phyloP scores from a whole-genome alignment of 2,888 invertebrate species.

The Antitype chi region DNA sequence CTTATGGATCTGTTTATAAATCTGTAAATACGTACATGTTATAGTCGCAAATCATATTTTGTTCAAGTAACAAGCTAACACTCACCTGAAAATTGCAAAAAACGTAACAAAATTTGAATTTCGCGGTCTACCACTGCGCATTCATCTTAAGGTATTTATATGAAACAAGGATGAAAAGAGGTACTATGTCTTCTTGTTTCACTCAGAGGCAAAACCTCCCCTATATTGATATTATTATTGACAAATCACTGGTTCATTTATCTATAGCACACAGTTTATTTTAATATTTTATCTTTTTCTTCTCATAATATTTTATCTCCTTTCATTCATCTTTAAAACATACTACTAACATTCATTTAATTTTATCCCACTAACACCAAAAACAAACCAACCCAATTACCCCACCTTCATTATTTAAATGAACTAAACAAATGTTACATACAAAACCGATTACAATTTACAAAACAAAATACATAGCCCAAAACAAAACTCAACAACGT shows the following conservation, averaged over 20 bases:
- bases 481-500: conserved; percentile 58
- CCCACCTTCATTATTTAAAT: conserved; percentile 50
- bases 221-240: too few relatives aligned
- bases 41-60: too few relatives aligned
- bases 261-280: background rate
- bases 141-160: too few relatives aligned
- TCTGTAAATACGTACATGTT: too few relatives aligned
- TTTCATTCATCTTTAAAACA: background rate
- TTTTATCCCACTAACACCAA: conserved; percentile 8
- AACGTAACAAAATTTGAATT: too few relatives aligned
- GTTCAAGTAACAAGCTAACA: too few relatives aligned
- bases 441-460: conserved; percentile 62
- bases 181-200: background rate
- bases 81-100: too few relatives aligned
- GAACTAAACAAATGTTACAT: conserved; percentile 54
- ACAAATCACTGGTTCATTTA: background rate
- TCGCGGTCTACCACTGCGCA: too few relatives aligned
- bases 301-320: background rate
- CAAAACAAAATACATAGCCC: conserved; percentile 59
- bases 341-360: background rate
- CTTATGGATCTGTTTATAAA: too few relatives aligned
- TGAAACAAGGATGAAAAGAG: too few relatives aligned
- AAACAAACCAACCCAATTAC: conserved; percentile 43
- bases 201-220: background rate
- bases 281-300: background rate